Evolutionary conservation across 2,888 invertebrate species (phyloP).

Genomic region (Euzophera pinguis): DNA sequence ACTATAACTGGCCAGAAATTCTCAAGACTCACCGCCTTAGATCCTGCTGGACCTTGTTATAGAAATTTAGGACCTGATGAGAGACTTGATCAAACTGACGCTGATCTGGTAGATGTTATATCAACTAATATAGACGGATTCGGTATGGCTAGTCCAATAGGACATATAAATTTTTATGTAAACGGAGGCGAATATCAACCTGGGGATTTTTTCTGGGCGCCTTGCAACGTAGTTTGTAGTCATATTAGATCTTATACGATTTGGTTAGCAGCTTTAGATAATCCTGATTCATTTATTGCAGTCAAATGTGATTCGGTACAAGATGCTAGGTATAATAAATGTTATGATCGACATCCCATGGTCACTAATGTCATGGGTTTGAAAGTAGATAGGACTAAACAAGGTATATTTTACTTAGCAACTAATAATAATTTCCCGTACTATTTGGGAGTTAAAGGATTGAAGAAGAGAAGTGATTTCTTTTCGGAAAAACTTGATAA

Average conservation of each 20-base stretch:
- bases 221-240: conserved; percentile 32
- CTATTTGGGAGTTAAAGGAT: conserved; percentile 33
- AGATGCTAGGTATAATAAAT: conserved; percentile 32
- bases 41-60: conserved; percentile 32
- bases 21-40: conserved; percentile 26
- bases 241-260: conserved; percentile 29
- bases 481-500: not conserved
- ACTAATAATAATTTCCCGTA: conserved; percentile 31
- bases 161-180: conserved; percentile 24
- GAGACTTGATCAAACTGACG: conserved; percentile 29
- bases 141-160: conserved; percentile 27
- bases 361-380: conserved; percentile 25
- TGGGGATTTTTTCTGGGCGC: conserved; percentile 29
- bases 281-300: conserved; percentile 32
- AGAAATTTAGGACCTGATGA: conserved; percentile 26
- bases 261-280: conserved; percentile 31
- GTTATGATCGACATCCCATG: conserved; percentile 29
- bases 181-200: conserved; percentile 25
- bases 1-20: conserved; percentile 27
- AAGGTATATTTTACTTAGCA: conserved; percentile 34
- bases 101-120: conserved; percentile 28
- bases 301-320: conserved; percentile 38
- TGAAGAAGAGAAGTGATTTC: conserved; percentile 30
- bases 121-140: conserved; percentile 29
- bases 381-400: conserved; percentile 26